Percentiles rank a stretch among this genome's conserved stretches.
Conservation (phyloP, 2,888 invertebrate genomes). For the Elmis aenea region DNA sequence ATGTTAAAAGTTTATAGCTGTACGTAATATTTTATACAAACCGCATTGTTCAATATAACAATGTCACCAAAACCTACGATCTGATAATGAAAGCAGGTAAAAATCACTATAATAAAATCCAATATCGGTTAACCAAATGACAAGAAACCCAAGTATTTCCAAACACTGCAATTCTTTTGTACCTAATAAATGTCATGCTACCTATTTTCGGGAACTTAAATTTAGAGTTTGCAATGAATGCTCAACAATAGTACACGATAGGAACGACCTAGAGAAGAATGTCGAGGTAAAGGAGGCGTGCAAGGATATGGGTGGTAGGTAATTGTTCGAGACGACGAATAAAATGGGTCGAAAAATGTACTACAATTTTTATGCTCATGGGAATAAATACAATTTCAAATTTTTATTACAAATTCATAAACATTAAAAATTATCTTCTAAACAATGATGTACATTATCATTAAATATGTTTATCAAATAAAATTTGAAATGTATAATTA, state of each 20-base stretch:
- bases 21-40: too few relatives aligned
- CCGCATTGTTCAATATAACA: too few relatives aligned
- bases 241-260: conserved; percentile 27
- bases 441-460: too few relatives aligned
- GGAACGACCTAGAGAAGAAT: conserved; percentile 34
- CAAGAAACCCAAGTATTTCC: conserved; percentile 31
- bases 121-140: conserved; percentile 37
- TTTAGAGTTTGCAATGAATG: conserved; percentile 36
- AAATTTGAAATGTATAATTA: too few relatives aligned
- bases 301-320: conserved; percentile 28
- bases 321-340: conserved; percentile 22
- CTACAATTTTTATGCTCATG: too few relatives aligned
- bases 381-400: too few relatives aligned
- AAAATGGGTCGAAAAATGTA: conserved; percentile 1
- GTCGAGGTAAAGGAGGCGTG: conserved; percentile 30
- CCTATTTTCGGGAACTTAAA: conserved; percentile 33
- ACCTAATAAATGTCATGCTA: conserved; percentile 37
- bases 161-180: conserved; percentile 36
- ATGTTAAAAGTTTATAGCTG: too few relatives aligned
- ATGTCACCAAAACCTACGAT: too few relatives aligned
- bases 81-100: too few relatives aligned
- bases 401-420: too few relatives aligned
- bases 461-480: too few relatives aligned
- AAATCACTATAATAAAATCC: background rate
- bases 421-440: too few relatives aligned